Evolutionary conservation across 2,797 vertebrate genomes (phyloP).

Genomic region (Borostomias antarcticus): DNA sequence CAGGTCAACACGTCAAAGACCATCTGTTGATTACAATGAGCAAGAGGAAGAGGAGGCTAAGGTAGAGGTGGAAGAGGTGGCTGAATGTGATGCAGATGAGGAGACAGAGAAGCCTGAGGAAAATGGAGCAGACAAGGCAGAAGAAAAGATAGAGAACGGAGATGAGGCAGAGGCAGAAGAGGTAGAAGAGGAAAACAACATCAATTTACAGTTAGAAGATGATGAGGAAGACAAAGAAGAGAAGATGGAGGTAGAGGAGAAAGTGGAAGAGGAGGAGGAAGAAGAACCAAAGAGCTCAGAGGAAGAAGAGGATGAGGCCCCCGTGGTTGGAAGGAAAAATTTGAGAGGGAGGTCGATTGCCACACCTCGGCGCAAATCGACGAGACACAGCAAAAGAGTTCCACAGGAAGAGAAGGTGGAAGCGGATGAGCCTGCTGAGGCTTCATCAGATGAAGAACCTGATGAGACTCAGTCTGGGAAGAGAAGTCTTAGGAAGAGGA

Average conservation of each 20-base stretch:
- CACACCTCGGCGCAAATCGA: constrained; percentile 22
- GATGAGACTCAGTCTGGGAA: constrained; percentile 6
- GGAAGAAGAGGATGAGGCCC: neutral
- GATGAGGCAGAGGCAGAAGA: constrained; percentile 1
- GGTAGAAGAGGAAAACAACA: neutral
- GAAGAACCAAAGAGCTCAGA: neutral
- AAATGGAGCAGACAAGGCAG: constrained; percentile 2
- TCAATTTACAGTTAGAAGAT: constrained; percentile 25
- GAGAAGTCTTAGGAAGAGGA: constrained; percentile 44
- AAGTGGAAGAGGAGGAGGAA: neutral
- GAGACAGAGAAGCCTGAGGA: neutral
- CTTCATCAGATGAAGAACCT: constrained; percentile 12
- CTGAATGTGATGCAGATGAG: neutral
- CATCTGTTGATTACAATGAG: constrained; percentile 37
- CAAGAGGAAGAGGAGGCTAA: neutral
- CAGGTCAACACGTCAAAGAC: constrained; percentile 24
- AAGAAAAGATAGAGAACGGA: neutral
- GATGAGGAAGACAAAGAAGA: constrained; percentile 12
- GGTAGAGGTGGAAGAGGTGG: constrained; percentile 9
- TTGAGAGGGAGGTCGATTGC: constrained; percentile 35
- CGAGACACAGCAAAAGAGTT: neutral
- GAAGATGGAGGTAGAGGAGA: constrained; percentile 29
- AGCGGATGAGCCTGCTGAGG: constrained; percentile 12
- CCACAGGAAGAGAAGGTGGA: constrained; percentile 1
- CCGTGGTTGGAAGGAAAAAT: constrained; percentile 8